Base-by-base conservation (phyloP, 1,140 invertebrate genomes). In the Eumaeus atala region DNA sequence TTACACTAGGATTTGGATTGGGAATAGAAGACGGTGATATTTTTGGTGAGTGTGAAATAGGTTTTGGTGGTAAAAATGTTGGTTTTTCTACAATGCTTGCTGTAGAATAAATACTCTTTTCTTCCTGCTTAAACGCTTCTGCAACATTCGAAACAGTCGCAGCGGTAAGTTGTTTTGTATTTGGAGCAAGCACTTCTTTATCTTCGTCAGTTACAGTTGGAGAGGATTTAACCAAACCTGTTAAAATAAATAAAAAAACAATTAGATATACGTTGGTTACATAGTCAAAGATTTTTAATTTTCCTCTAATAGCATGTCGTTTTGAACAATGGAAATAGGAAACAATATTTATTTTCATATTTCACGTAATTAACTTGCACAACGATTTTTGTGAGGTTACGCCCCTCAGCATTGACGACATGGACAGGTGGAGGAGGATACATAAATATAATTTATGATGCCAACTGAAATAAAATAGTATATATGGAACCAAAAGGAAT, bases 11-110 rank as follows among this genome's bases (percentile, higher is more conserved):
- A 58, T 70, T 87, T 9, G 85, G 82, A 50, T 84, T 87, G 0
- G 85, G 80, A 33, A 87, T 87, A 0, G 87, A 87, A 4, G 84
- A 85, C 8, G 85, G 85, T 2, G 85, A 85, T 40, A 87, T 87
- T 62, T 86, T 77, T 48, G 79, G 70, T 8, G 81, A 79, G 57
- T 81, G 77, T 1, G 75, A 63, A 10, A 83, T 67, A 5, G 72
- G 65, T 63, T 80, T 83, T 9, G 72, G 59, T 56, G 71, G 61
- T 42, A 76, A 14, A 53, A 77, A 81, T 6, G 58, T 21, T 18
- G 68, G 64, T 50, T 78, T 82, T n/a, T 79, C 76, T 35, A 69
- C 59, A 48, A 72, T 44, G 40, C 67, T 53, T 56, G 54, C 10
- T 47, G 17, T 17, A 48, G 52, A 11, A 44, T 44, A 44, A 44